A percentile compares a stretch with the other conserved stretches of the same genome.
Conservation (phyloP, 1,140 invertebrate genomes). For the Sarcophaga bullata region DNA sequence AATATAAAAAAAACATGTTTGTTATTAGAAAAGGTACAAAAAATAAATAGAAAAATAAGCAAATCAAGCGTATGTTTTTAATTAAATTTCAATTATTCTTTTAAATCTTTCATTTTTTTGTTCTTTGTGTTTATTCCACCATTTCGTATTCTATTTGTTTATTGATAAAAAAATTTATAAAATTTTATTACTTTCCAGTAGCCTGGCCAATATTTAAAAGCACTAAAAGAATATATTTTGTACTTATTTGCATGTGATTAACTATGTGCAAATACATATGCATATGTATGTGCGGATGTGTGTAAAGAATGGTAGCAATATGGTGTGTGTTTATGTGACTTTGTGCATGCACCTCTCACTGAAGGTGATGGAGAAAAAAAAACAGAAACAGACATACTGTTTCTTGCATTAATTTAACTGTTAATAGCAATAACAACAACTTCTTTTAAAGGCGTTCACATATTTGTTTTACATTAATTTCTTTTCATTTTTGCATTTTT, state of each 20-base stretch:
- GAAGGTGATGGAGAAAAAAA: no score
- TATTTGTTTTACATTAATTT: background rate
- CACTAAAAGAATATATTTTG: no score
- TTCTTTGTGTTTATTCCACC: background rate
- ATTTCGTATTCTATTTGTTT: background rate
- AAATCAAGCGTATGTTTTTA: constrained; percentile 4
- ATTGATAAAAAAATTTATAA: background rate
- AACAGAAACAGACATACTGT: background rate
- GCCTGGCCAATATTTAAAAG: background rate
- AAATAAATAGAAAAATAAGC: background rate
- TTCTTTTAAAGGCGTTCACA: background rate
- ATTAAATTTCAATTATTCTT: background rate
- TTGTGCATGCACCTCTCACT: no score
- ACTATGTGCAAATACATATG: no score
- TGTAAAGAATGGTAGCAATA: no score
- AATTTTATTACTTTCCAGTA: background rate
- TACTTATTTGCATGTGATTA: no score
- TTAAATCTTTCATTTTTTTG: background rate
- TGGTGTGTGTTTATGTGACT: no score
- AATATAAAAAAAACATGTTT: background rate
- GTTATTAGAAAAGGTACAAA: background rate
- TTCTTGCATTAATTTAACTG: background rate
- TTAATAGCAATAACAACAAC: background rate
- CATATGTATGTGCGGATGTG: no score
- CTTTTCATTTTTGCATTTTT: background rate